Conservation (phyloP, 2,797 vertebrate species). For the Sandelia bainsii region DNA sequence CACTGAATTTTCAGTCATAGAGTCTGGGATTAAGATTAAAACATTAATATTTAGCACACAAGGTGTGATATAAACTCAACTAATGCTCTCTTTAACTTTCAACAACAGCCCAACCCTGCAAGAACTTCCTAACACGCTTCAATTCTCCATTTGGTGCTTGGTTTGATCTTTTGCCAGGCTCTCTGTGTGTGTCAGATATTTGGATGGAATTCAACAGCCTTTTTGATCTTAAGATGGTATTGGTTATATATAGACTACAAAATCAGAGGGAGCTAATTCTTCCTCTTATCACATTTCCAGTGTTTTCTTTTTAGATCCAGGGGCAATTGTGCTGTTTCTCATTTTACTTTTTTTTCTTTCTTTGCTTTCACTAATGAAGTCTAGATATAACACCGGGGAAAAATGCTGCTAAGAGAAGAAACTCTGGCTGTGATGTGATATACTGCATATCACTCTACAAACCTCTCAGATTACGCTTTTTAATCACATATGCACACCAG, state of each 20-base stretch:
- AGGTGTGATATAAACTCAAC: conserved; percentile 11
- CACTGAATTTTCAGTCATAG: not conserved
- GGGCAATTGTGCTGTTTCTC: conserved; percentile 1
- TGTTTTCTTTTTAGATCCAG: conserved; percentile 20
- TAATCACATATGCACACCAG: conserved; percentile 76
- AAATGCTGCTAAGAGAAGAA: conserved; percentile 41
- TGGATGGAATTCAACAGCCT: conserved; percentile 52
- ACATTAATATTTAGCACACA: conserved; percentile 26
- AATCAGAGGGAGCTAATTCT: conserved; percentile 15
- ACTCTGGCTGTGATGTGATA: conserved; percentile 59
- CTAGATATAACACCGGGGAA: conserved; percentile 17
- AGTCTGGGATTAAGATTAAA: conserved; percentile 14
- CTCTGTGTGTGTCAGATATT: conserved; percentile 18
- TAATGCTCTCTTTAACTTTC: conserved; percentile 27
- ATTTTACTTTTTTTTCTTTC: not conserved
- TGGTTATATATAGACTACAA: conserved; percentile 22
- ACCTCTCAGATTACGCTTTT: conserved; percentile 75
- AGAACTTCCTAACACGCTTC: conserved; percentile 34
- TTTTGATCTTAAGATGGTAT: conserved; percentile 45
- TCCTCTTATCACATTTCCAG: conserved; percentile 13
- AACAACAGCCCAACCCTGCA: conserved; percentile 5
- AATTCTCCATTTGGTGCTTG: conserved; percentile 31
- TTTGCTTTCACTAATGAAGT: not conserved
- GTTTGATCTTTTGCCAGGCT: conserved; percentile 60
- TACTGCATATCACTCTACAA: conserved; percentile 60